Evolutionary conservation across 2,113 vertebrate genomes (phyloP).

Genomic region (Jaculus jaculus): DNA sequence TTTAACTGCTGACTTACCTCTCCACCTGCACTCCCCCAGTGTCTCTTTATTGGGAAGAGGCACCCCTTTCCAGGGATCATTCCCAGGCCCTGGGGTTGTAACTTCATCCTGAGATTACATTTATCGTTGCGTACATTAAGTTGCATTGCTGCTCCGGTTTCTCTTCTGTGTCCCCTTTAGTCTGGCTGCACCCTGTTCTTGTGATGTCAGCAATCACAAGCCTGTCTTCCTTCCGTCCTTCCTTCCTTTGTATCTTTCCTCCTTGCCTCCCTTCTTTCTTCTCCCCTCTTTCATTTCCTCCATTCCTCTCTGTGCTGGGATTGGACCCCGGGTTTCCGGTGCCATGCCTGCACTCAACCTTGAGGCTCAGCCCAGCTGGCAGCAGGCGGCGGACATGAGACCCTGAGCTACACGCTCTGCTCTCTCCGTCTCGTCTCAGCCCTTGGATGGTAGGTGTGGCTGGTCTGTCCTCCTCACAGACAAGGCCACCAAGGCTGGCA

Average conservation of each 20-base stretch:
- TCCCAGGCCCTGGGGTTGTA: neutral
- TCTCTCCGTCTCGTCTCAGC: neutral
- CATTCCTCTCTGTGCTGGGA: neutral
- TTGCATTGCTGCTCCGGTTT: neutral
- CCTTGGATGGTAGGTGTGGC: neutral
- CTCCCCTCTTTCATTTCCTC: too few species aligned
- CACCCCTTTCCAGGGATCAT: neutral
- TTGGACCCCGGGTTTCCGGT: neutral
- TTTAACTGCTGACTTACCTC: too few species aligned
- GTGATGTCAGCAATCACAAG: neutral
- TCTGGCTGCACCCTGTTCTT: neutral
- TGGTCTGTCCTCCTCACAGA: neutral
- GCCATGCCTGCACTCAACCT: neutral
- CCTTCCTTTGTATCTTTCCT: neutral
- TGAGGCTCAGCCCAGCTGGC: neutral
- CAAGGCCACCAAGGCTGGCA: slow-evolving; percentile 6
- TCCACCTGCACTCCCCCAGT: too few species aligned
- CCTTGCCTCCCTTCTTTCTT: neutral
- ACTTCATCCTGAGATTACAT: neutral
- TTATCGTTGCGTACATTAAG: too few species aligned
- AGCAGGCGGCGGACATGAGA: too few species aligned
- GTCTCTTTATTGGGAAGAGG: neutral
- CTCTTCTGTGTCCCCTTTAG: neutral
- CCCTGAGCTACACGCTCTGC: neutral
- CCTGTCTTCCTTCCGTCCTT: neutral